A percentile compares a stretch with the other conserved stretches of the same genome.
Evolutionary conservation across 2,113 vertebrate genomes (phyloP).

Genomic region (Pimephales promelas): DNA sequence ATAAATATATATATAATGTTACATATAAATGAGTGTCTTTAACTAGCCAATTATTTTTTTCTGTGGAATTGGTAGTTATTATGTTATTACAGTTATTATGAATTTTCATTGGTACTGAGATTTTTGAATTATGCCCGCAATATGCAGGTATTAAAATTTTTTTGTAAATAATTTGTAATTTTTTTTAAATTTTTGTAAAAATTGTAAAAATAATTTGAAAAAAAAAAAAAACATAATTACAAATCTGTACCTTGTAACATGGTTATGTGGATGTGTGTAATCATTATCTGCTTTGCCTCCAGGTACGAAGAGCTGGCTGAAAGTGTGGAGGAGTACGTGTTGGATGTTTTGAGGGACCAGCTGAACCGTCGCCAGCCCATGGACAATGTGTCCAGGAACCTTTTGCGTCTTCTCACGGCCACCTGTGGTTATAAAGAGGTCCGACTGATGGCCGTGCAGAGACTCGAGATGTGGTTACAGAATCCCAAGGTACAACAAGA

Average conservation of each 20-base stretch:
- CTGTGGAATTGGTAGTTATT: no score
- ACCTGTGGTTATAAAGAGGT: conserved; percentile 96
- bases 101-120: no score
- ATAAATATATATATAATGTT: no score
- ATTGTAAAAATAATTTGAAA: no score
- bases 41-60: no score
- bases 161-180: no score
- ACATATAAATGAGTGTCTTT: background rate
- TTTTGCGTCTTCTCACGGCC: conserved; percentile 91
- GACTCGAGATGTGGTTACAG: conserved; percentile 98
- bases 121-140: background rate
- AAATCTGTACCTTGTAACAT: background rate
- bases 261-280: background rate
- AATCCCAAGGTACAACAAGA: conserved; percentile 89
- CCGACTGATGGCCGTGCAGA: conserved; percentile 91
- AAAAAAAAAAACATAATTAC: background rate
- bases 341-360: conserved; percentile 94
- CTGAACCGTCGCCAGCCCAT: conserved; percentile 95
- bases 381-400: conserved; percentile 94
- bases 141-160: background rate
- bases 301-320: conserved; percentile 95
- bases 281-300: background rate
- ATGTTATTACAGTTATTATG: no score
- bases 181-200: no score
- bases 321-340: conserved; percentile 95